Evolutionary conservation across 1,140 invertebrate genomes (phyloP).

Genomic region (Caerostris darwini): DNA sequence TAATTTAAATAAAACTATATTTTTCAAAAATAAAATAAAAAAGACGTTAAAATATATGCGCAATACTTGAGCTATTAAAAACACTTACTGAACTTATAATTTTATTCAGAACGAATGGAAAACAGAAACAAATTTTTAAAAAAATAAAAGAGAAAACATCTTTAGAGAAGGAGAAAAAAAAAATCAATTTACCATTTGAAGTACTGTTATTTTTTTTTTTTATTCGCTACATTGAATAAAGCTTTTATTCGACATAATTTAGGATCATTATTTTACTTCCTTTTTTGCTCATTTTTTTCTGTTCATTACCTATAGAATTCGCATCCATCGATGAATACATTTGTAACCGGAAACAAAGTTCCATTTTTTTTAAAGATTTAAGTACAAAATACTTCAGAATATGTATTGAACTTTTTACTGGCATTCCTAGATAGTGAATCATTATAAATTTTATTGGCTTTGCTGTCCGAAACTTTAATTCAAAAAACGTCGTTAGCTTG

Average conservation of each 20-base stretch:
- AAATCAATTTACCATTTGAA: conserved; percentile 17
- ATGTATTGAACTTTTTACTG: not conserved
- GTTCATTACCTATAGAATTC: not conserved
- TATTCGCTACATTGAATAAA: not conserved
- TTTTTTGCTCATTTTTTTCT: not conserved
- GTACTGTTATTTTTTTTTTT: not conserved
- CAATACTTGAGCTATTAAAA: not conserved
- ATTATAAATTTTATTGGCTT: not conserved
- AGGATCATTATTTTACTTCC: not conserved
- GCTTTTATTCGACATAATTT: not conserved
- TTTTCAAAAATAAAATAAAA: no score
- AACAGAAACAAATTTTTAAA: not conserved
- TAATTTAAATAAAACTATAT: no score
- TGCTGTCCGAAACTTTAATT: not conserved
- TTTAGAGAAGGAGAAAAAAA: not conserved
- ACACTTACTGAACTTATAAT: not conserved
- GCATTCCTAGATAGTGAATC: not conserved
- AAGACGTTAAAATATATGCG: no score
- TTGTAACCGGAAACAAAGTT: not conserved
- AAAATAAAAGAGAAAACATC: not conserved
- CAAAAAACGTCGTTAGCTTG: not conserved
- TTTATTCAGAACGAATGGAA: not conserved
- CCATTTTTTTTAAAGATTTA: not conserved
- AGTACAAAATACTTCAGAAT: not conserved
- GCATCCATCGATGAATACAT: not conserved